Evolutionary conservation across 1,140 invertebrate species (phyloP), one percentile per base, ranked within the genome.

Genomic region (Drosophila ironensis): DNA sequence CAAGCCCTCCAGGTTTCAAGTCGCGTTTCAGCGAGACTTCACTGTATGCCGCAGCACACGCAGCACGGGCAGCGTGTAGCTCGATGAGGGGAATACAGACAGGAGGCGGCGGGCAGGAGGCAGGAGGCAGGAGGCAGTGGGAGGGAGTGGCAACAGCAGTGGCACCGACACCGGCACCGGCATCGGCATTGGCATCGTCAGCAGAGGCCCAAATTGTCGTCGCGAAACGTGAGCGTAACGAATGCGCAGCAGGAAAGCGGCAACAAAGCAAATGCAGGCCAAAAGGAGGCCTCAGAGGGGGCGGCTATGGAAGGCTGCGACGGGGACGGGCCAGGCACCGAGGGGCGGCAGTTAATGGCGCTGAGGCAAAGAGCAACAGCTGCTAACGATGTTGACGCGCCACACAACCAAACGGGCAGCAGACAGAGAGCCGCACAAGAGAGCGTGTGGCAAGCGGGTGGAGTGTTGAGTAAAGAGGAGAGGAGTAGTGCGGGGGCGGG

Each of bases 311-410:
- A n/a, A n/a, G n/a, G n/a, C n/a, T n/a, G n/a, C 14, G 24, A 7
- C 14, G 17, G 2, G 20, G 12, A 12, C 19, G 28, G 12, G 16
- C 19, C 9, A 12, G 45, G 17, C 14, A 11, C 19, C 0, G 11
- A n/a, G 28, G 20, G 33, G 25, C 8, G 28, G 51, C 30, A 70
- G 66, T 70, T 70, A 70, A 70, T 59, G 48, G 53, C 57, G 57
- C 57, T 72, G 24, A 54, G 71, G 77, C 59, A 74, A 72, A 70
- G 59, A 84, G 78, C 80, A 84, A 84, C 78, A 84, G 78, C 78
- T 84, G 78, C 78, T 78, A 78, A 74, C 80, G 76, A 86, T 84
- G 81, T 86, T 87, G 80, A 75, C 80, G 78, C 73, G 70, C 47
- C 44, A 72, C 47, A 63, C 64, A 48, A 56, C 46, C 51, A 59